These are phyloP conservation scores for Notothenia rossii DNA, from an alignment of 2,113 vertebrate genomes.

Conservation along the genomic window DNA sequence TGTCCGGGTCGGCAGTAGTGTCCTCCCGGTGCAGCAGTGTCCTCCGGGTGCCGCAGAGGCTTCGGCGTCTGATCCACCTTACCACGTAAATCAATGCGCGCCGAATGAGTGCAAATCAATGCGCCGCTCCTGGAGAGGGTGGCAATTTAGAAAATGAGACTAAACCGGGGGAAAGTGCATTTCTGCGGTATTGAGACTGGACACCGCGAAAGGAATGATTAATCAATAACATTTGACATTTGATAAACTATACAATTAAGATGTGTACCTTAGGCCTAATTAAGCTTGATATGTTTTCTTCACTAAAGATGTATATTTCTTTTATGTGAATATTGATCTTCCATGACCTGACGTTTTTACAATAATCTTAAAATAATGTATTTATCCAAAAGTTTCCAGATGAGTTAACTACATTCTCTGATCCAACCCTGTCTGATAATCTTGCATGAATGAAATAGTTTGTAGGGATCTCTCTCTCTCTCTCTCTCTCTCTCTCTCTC, in stretches of 20 bases:
- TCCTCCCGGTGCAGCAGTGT: constrained; percentile 11
- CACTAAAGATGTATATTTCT: neutral
- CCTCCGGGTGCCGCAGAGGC: constrained; percentile 42
- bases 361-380: no score
- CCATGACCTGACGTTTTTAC: neutral
- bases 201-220: neutral
- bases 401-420: neutral
- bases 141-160: neutral
- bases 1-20: neutral
- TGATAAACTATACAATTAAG: neutral
- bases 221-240: neutral
- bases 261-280: no score
- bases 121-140: neutral
- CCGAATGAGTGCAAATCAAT: constrained; percentile 18
- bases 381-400: neutral
- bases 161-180: no score
- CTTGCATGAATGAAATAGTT: neutral
- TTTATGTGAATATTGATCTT: neutral
- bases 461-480: no score
- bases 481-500: no score
- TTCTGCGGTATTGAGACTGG: neutral
- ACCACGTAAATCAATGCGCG: constrained; percentile 19
- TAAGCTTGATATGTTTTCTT: neutral
- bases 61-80: constrained; percentile 10
- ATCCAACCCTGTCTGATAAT: neutral